phyloP scores from a whole-genome alignment of 2,113 vertebrate genomes.

The Tragelaphus buxtoni region DNA sequence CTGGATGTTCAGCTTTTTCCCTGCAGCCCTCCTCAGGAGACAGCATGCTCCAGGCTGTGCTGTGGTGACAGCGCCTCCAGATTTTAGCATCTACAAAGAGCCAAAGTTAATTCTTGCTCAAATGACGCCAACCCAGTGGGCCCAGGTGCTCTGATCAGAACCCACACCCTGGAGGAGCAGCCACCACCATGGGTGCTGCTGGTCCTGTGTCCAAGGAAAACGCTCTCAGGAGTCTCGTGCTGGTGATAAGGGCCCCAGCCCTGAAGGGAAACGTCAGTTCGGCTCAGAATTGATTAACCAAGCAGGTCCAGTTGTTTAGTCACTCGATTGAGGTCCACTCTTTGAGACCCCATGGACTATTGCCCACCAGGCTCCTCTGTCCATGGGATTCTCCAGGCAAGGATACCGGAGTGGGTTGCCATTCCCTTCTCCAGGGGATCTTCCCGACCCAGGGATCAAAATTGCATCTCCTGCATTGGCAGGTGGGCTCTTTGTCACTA shows the following conservation, averaged over 20 bases:
- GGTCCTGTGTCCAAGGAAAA: fast-evolving
- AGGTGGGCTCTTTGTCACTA: no score
- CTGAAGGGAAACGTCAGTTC: neutral
- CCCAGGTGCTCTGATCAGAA: neutral
- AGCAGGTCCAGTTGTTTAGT: no score
- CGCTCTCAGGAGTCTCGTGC: neutral
- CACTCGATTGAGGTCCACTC: no score
- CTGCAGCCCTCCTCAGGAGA: neutral
- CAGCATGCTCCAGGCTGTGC: fast-evolving
- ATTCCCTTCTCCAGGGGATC: no score
- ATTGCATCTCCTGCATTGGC: no score
- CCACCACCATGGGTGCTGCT: fast-evolving
- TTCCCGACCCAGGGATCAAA: no score
- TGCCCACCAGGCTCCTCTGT: no score
- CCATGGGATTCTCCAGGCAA: no score
- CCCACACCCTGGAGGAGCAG: fast-evolving
- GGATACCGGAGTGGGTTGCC: no score
- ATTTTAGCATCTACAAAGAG: neutral
- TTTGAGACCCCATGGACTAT: fast-evolving
- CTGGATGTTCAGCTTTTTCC: neutral
- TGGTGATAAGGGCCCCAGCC: neutral
- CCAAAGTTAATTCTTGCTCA: neutral
- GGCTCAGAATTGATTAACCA: neutral
- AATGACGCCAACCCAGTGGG: fast-evolving
- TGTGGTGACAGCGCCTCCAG: neutral